Base-by-base conservation (phyloP, 2,888 invertebrate genomes). In the Atethmia centrago region DNA sequence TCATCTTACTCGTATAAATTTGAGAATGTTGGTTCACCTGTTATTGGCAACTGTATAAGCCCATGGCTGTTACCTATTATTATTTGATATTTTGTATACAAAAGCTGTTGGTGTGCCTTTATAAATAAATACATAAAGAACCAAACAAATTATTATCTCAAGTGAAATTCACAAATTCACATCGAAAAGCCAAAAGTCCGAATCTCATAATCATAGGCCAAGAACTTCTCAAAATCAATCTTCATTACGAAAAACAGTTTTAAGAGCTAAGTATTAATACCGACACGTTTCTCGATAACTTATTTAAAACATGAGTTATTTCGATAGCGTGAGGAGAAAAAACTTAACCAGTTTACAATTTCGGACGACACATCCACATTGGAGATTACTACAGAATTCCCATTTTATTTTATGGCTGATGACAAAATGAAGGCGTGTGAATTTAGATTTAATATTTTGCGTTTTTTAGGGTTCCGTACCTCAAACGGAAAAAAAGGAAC, bases 281-380 rank as follows among this genome's bases (percentile, higher is more conserved):
- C 61, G 63, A 85, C 85, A 76, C 75, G 73, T 84, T 84, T 80
- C 58, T 79, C 71, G 82, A 86, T 84, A 87, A 85, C 79, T 82
- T 86, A 85, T 85, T 85, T 85, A 79, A 83, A 84, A 85, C 86
- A 84, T 86, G 74, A 87, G 76, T 87, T 84, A 87, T 87, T 87
- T 87, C 79, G 87, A 86, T 85, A 81, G 85, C 79, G 64, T 80
- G 79, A 77, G 80, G 77, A 76, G 79, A 79, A 85, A 82, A 84
- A 85, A 86, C 81, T 79, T 80, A 89, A 89, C 89, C 88, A 80
- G 89, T 91, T 91, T 87, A 87, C 76, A 81, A 87, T 87, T 86
- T 82, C 78, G 88, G 88, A 88, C 86, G 88, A 88, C 83, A 85
- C 86, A 73, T 83, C 21, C 70, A 66, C 61, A 45, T 19, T 4